phyloP scores from a whole-genome alignment of 2,113 vertebrate species.

The Hippolais icterina region DNA sequence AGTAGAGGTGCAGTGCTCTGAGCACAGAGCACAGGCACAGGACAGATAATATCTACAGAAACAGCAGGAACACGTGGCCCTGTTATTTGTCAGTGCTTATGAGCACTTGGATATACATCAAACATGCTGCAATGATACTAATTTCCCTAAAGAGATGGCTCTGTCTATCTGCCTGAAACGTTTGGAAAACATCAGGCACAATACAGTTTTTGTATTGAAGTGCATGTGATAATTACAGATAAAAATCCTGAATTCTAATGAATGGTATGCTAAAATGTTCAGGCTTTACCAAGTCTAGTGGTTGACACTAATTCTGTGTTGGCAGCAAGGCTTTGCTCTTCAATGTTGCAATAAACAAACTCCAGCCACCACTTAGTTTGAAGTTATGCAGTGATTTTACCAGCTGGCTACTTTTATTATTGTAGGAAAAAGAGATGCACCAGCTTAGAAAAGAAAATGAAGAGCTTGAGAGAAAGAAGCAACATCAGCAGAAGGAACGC shows the following conservation, averaged over 20 bases:
- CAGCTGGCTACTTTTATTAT: background rate
- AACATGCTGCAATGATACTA: accelerated
- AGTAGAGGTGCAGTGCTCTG: background rate
- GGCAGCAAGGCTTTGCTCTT: background rate
- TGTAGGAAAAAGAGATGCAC: conserved; percentile 75
- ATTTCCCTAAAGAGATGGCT: background rate
- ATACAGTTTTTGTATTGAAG: background rate
- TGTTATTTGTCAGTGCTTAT: background rate
- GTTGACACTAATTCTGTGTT: background rate
- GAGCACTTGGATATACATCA: background rate
- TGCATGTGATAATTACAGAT: background rate
- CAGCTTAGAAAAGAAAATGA: conserved; percentile 72
- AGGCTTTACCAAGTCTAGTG: background rate
- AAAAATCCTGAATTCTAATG: background rate
- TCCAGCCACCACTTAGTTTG: background rate
- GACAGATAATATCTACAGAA: background rate
- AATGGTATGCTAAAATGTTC: background rate
- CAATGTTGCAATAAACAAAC: background rate
- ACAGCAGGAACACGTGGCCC: background rate
- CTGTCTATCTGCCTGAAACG: background rate
- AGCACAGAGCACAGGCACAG: background rate
- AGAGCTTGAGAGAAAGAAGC: conserved; percentile 61
- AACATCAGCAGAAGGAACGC: conserved; percentile 48
- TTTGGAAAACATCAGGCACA: background rate
- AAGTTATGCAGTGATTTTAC: background rate